Percentiles rank a stretch among this genome's conserved stretches.
Conservation (phyloP, 1,140 invertebrate species). For the Pseudomyrmex gracilis region DNA sequence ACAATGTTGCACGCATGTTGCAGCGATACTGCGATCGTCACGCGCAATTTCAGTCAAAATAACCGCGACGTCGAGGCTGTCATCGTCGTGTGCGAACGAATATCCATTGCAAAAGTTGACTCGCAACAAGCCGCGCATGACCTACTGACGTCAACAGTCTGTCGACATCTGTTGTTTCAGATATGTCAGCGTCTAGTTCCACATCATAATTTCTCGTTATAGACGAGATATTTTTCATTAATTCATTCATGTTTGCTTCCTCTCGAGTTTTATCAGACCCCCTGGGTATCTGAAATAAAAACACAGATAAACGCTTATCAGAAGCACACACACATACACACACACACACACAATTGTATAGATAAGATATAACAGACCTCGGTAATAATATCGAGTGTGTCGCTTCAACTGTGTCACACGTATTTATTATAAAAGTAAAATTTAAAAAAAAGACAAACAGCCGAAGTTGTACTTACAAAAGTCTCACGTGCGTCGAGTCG, state of each 20-base stretch:
- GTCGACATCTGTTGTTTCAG: slow-evolving; percentile 36
- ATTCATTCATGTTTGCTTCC: slow-evolving; percentile 7
- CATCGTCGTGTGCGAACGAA: slow-evolving; percentile 27
- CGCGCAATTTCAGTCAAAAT: slow-evolving; percentile 58
- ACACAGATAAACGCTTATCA: not conserved
- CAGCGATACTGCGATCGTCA: slow-evolving; percentile 36
- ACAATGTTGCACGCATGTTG: slow-evolving; percentile 29
- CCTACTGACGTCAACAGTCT: slow-evolving; percentile 45
- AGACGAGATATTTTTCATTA: slow-evolving; percentile 11
- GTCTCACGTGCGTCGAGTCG: slow-evolving; percentile 51
- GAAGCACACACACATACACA: too few species aligned
- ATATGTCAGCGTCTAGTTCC: slow-evolving; percentile 30
- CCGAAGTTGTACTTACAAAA: slow-evolving; percentile 59
- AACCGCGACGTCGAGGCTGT: slow-evolving; percentile 33
- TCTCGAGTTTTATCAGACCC: slow-evolving; percentile 17
- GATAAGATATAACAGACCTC: not conserved
- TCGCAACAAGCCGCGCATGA: slow-evolving; percentile 35
- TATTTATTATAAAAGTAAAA: not conserved
- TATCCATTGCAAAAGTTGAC: slow-evolving; percentile 53
- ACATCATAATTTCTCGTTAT: slow-evolving; percentile 31
- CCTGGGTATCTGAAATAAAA: slow-evolving; percentile 18
- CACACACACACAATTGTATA: too few species aligned
- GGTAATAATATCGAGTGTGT: not conserved
- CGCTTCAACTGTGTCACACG: not conserved
- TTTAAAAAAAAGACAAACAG: not conserved